These are phyloP conservation scores for Lates calcarifer DNA, from an alignment of 2,113 vertebrate genomes.

Conservation along the genomic window DNA sequence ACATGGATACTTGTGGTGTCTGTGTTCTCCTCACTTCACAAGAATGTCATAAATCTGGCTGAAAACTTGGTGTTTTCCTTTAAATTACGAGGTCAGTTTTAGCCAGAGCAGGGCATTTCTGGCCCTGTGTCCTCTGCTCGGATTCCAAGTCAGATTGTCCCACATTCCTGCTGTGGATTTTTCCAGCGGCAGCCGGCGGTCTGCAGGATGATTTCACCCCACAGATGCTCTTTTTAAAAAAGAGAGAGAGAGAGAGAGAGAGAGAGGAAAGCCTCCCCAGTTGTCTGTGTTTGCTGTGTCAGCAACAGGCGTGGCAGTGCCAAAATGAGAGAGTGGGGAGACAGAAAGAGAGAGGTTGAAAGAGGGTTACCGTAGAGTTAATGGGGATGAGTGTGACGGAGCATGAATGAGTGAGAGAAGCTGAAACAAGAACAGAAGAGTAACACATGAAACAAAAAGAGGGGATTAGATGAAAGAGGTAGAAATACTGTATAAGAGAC, in stretches of 20 bases:
- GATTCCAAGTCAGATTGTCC: conserved; percentile 69
- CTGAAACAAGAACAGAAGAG: not conserved
- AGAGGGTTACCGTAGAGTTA: conserved; percentile 19
- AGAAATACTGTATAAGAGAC: not conserved
- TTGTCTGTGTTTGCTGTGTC: conserved; percentile 77
- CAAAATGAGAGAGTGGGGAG: conserved; percentile 58
- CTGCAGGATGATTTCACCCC: conserved; percentile 73
- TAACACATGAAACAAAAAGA: not conserved
- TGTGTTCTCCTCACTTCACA: conserved; percentile 43
- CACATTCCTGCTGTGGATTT: conserved; percentile 75
- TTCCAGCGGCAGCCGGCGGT: conserved; percentile 63
- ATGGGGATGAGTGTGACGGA: not conserved
- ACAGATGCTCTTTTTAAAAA: conserved; percentile 58
- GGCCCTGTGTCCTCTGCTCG: conserved; percentile 23
- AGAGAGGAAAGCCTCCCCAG: conserved; percentile 68
- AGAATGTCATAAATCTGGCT: conserved; percentile 46
- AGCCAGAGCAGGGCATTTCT: conserved; percentile 57
- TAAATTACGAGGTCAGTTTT: conserved; percentile 54
- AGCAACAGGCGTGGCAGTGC: conserved; percentile 78
- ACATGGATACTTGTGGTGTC: conserved; percentile 42
- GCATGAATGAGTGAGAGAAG: not conserved
- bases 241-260: not conserved
- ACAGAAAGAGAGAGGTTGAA: conserved; percentile 14
- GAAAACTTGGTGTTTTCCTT: conserved; percentile 61
- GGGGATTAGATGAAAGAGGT: not conserved